These are phyloP conservation scores for Novumbra hubbsi DNA, from an alignment of 2,797 vertebrate genomes.

Conservation along the genomic window DNA sequence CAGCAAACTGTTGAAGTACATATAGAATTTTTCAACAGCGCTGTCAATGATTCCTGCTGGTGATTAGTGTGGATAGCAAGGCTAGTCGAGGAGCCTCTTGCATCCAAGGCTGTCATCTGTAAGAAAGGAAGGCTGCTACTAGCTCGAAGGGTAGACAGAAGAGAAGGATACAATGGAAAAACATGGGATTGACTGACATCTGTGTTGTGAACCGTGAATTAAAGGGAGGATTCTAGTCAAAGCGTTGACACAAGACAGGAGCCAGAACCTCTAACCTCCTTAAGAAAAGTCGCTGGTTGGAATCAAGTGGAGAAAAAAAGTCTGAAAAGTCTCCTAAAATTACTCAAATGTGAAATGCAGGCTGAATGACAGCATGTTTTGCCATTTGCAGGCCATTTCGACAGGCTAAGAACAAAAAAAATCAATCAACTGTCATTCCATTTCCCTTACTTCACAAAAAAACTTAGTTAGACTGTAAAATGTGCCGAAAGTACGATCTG, in stretches of 20 bases:
- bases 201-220: constrained; percentile 41
- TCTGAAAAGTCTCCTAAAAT: too few species aligned
- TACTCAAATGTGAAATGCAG: neutral
- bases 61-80: constrained; percentile 39
- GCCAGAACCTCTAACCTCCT: constrained; percentile 20
- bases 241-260: neutral
- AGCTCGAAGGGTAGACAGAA: constrained; percentile 19
- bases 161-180: constrained; percentile 40
- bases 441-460: constrained; percentile 34
- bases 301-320: too few species aligned
- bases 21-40: constrained; percentile 53
- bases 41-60: constrained; percentile 24
- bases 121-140: constrained; percentile 10
- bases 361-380: constrained; percentile 31
- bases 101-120: constrained; percentile 56
- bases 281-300: neutral
- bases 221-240: neutral
- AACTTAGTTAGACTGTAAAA: constrained; percentile 34
- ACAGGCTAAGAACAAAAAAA: constrained; percentile 13
- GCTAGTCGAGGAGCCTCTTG: constrained; percentile 41
- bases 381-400: constrained; percentile 40
- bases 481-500: constrained; percentile 17
- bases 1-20: constrained; percentile 49
- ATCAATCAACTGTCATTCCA: constrained; percentile 34
- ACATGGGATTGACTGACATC: constrained; percentile 35